Evolutionary conservation across 1,140 invertebrate genomes (phyloP).

Genomic region (Drosophila micromelanica): DNA sequence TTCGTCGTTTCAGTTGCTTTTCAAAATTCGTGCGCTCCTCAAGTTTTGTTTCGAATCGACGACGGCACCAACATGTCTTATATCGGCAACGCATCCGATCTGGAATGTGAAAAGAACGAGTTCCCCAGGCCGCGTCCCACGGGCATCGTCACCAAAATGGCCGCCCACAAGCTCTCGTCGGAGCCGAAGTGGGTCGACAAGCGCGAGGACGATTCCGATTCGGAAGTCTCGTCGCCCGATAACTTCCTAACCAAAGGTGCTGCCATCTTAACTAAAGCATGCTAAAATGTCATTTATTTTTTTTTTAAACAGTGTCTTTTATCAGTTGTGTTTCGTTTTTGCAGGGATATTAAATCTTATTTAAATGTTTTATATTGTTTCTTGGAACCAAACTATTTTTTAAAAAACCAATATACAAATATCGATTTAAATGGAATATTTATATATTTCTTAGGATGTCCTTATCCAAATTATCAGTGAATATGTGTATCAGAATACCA

Average conservation of each 20-base stretch:
- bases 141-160: constrained; percentile 78
- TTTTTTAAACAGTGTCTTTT: too few species aligned
- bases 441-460: too few species aligned
- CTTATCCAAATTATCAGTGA: too few species aligned
- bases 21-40: constrained; percentile 61
- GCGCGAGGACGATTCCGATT: constrained; percentile 87
- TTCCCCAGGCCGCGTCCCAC: constrained; percentile 67
- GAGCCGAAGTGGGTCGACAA: constrained; percentile 81
- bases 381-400: too few species aligned
- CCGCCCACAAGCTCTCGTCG: constrained; percentile 75
- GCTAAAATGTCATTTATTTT: too few species aligned
- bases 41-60: constrained; percentile 18
- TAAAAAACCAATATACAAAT: not conserved
- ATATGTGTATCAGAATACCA: too few species aligned
- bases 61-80: constrained; percentile 67
- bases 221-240: constrained; percentile 88
- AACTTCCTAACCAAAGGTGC: constrained; percentile 88
- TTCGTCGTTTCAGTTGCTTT: constrained; percentile 73
- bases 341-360: too few species aligned
- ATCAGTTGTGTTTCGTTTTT: too few species aligned
- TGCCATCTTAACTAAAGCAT: not conserved
- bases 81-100: constrained; percentile 80
- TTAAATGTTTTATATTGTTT: too few species aligned
- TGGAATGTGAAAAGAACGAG: constrained; percentile 83
- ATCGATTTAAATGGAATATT: too few species aligned